Evolutionary conservation across 2,113 vertebrate species (phyloP), one percentile per base, ranked within the genome.

Genomic region (Smithornis capensis): DNA sequence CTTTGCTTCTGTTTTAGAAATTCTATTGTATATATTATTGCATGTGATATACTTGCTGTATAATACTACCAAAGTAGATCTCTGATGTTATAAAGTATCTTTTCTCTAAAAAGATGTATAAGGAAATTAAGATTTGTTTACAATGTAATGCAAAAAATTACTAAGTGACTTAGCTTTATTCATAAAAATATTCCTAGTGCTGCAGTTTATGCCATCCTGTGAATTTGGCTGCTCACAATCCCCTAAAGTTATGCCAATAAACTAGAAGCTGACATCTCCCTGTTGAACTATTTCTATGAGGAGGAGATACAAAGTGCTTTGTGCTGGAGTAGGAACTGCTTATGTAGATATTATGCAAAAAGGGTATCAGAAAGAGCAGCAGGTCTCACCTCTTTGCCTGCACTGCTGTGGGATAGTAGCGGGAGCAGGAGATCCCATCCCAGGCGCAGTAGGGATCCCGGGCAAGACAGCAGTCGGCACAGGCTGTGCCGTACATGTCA

Each of bases 391-490:
- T 99, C 96, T 99, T 99, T 8, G 98, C 98, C 88, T 98, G 99
- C 42, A 98, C 94, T 28, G 98, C 99, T 5, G 98, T 98, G 23
- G 99, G 98, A 88, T 98, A 99, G 90, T 98, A 99, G 14, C 99
- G 98, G 64, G 99, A 99, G 92, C 99, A 99, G 92, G 99, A 98
- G 80, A 98, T 96, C 2, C 99, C 99, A 23, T 99, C 99, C 99
- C 99, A 99, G 71, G 99, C 99, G 12, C 99, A 99, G 97, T 99
- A 99, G 0, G 99, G 99, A 86, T 99, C 99, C 90, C 99, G 97
- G 12, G 99, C 99, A 10, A 99, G 98, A 89, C 99, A 99, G 95
- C 99, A 99, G 91, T 99, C 99, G 0, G 99, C 98, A 25, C 99
- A 99, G 62, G 99, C 99, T 0, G 98, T 98, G 27, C 99, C 99